Evolutionary conservation across 1,140 invertebrate species (phyloP), one percentile per base, ranked within the genome.

Genomic region (Zophobas morio): DNA sequence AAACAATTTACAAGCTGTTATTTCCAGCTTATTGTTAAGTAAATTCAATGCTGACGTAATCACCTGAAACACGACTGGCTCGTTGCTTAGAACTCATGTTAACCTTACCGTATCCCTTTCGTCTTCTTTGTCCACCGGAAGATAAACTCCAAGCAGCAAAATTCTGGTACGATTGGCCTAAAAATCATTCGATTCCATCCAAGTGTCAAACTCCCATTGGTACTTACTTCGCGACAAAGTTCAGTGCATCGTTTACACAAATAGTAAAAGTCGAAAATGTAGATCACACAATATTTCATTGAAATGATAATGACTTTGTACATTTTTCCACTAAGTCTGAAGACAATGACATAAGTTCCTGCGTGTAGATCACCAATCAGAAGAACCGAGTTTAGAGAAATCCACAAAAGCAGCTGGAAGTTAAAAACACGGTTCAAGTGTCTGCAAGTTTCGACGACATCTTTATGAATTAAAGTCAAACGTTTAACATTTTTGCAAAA

Each of bases 1-100:
- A 32, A 76, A 76, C 34, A 76, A 54, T 33, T 56, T 54, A 70
- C 47, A 76, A n/a, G 63, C 63, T 6, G 36, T 76, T 37, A 76
- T 70, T 6, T 70, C 34, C 5, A 76, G 46, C 32, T 70, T 47
- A 35, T 63, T 76, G n/a, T 76, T 46, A 57, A 76, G 66, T 5
- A 76, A 35, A 3, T 51, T 42, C n/a, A 76, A 46, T 1, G 49
- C 42, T 36, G 75, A 63, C 34, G 46, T 40, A 34, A 75, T 60
- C 5, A 47, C 71, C 71, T 74, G 8, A 53, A 74, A 33, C n/a
- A n/a, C n/a, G n/a, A n/a, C n/a, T n/a, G n/a, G n/a, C n/a, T n/a
- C n/a, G n/a, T n/a, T n/a, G n/a, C n/a, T n/a, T n/a, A n/a, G n/a
- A n/a, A n/a, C n/a, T n/a, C n/a, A n/a, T n/a, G n/a, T n/a, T n/a